A percentile compares a stretch with the other conserved stretches of the same genome.
Evolutionary conservation across 2,113 vertebrate genomes (phyloP).

Genomic region (Cichladusa arquata): DNA sequence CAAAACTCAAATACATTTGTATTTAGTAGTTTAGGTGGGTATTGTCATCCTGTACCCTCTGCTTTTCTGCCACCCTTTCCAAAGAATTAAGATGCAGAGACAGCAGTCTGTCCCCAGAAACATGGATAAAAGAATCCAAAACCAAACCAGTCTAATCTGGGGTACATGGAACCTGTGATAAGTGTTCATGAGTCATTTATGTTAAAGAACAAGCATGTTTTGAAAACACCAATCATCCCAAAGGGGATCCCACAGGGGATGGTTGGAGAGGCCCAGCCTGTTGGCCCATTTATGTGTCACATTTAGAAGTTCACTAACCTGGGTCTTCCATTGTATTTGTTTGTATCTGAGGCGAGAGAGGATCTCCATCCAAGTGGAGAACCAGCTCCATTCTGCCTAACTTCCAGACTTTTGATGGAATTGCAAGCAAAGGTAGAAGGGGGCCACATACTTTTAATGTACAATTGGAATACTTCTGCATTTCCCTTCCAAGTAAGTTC

Average conservation of each 20-base stretch:
- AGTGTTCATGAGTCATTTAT: background rate
- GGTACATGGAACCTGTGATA: background rate
- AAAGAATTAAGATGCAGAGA: background rate
- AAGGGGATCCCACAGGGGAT: background rate
- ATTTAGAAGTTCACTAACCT: background rate
- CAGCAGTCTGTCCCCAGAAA: background rate
- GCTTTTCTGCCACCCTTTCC: background rate
- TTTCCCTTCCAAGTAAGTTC: background rate
- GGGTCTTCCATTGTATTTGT: background rate
- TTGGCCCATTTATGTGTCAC: background rate
- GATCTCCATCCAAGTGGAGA: background rate
- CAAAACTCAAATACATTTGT: no score
- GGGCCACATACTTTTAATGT: background rate
- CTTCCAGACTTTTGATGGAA: background rate
- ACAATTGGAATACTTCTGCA: background rate
- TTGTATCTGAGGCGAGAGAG: background rate
- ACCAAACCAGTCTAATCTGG: fast-evolving
- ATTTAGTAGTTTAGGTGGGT: background rate
- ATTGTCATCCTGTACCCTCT: fast-evolving
- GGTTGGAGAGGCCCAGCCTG: background rate
- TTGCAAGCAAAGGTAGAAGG: background rate
- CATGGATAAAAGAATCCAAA: fast-evolving
- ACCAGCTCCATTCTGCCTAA: background rate
- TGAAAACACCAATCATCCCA: background rate
- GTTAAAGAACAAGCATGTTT: background rate